Evolutionary conservation across 2,113 vertebrate species (phyloP), one percentile per base, ranked within the genome.

Genomic region (Hystrix brachyura): DNA sequence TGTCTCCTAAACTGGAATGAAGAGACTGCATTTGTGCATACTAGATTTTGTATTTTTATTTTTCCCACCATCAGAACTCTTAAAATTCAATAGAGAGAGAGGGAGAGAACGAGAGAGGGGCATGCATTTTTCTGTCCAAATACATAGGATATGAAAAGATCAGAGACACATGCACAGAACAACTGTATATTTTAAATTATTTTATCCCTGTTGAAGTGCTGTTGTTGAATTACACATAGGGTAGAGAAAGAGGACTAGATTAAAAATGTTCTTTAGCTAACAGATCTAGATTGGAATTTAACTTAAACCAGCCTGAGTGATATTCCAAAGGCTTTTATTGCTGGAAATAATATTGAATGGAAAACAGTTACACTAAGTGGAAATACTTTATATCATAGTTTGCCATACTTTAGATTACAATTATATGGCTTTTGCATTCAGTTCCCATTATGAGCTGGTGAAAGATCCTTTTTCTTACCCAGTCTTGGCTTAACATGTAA

Each of bases 241-340:
- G 92, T 76, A 46, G 74, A 43, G 80, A 95, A 87, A 82, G 94
- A 92, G 97, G 82, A 55, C 81, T 62, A 76, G 69, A 62, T 91
- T 98, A 96, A 98, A 98, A 98, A 97, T 97, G 57, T 95, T 53
- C 94, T 96, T 95, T 84, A 94, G 92, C 93, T 97, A 95, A 95
- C 95, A 97, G 97, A 90, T 98, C 97, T 97, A 91, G 97, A 91
- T 93, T 97, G 96, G 95, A 97, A 98, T 98, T 98, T 97, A 95
- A 94, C 7, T 96, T 87, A 95, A 98, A 96, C 93, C 87, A 59
- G 29, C 48, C 87, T 94, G 95, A 97, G 69, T 95, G 87, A 98
- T 97, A 96, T 95, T 97, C 97, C 97, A 95, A 96, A 97, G 95
- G 82, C 84, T 81, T 96, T 94, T 93, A 86, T 97, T 97, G 85